A percentile compares a stretch with the other conserved stretches of the same genome.
These are phyloP conservation scores for Tamias sibiricus DNA, from an alignment of 2,113 vertebrate species.

Conservation along the genomic window DNA sequence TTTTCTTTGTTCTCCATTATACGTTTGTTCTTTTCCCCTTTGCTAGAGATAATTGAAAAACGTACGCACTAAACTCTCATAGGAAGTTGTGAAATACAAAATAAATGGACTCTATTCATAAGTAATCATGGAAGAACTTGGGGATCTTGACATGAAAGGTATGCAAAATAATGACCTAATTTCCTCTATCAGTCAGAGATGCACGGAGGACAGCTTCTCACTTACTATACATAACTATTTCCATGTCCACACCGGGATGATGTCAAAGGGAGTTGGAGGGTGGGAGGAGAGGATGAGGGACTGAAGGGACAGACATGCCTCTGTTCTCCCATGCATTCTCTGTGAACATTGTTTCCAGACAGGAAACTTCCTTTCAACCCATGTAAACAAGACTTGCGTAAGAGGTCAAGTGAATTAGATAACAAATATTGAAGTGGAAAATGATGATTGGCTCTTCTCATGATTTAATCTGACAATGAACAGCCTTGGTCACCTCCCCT, in stretches of 20 bases:
- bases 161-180: neutral
- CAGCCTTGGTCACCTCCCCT: neutral
- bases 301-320: neutral
- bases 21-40: neutral
- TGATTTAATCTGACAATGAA: conserved; percentile 31
- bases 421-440: conserved; percentile 43
- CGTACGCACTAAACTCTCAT: neutral
- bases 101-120: neutral
- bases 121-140: conserved; percentile 13
- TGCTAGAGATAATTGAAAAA: conserved; percentile 22
- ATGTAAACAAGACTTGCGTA: neutral
- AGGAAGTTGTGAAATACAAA: conserved; percentile 47
- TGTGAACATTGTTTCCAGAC: neutral
- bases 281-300: neutral
- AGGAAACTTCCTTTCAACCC: conserved; percentile 46
- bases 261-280: neutral
- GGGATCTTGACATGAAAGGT: neutral
- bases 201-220: neutral
- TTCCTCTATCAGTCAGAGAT: neutral
- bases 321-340: neutral
- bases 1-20: neutral
- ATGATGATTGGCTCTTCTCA: conserved; percentile 11
- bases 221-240: neutral
- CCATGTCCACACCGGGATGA: neutral
- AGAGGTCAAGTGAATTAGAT: neutral